Percentiles rank a stretch among this genome's conserved stretches.
Conservation (phyloP, 2,888 invertebrate species). For the Oxyteleia sp. region DNA sequence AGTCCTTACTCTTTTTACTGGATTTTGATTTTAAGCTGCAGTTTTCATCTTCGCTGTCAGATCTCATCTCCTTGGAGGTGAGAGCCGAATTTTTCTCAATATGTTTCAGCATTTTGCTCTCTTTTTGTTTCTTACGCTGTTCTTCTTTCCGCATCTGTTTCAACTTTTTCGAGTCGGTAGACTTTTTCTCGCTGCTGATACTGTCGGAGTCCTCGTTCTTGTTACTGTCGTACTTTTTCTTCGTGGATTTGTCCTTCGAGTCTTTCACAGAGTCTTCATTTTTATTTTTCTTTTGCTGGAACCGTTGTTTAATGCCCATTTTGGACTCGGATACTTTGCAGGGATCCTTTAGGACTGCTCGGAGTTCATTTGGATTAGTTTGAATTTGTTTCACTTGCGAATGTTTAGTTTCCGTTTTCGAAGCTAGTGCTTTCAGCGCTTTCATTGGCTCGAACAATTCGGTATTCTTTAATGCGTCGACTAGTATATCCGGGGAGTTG, state of each 20-base stretch:
- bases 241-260: constrained; percentile 83
- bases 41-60: constrained; percentile 89
- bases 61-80: constrained; percentile 85
- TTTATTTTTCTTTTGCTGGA: constrained; percentile 89
- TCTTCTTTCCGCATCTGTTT: constrained; percentile 92
- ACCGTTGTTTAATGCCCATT: constrained; percentile 89
- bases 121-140: constrained; percentile 91
- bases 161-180: constrained; percentile 90
- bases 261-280: constrained; percentile 84
- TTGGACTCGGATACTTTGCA: constrained; percentile 89
- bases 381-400: no score
- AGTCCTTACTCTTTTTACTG: constrained; percentile 89
- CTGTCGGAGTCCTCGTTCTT: constrained; percentile 63
- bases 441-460: no score
- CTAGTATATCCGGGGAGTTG: no score
- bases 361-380: constrained; percentile 89
- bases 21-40: constrained; percentile 86
- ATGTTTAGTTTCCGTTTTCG: no score
- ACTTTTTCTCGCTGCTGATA: constrained; percentile 53
- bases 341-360: constrained; percentile 26
- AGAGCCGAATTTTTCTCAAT: constrained; percentile 88
- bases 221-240: constrained; percentile 84
- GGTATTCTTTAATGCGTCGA: no score
- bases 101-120: constrained; percentile 88
- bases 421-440: no score